Conservation (phyloP, 2,797 vertebrate species). For the Remorina albescens region DNA sequence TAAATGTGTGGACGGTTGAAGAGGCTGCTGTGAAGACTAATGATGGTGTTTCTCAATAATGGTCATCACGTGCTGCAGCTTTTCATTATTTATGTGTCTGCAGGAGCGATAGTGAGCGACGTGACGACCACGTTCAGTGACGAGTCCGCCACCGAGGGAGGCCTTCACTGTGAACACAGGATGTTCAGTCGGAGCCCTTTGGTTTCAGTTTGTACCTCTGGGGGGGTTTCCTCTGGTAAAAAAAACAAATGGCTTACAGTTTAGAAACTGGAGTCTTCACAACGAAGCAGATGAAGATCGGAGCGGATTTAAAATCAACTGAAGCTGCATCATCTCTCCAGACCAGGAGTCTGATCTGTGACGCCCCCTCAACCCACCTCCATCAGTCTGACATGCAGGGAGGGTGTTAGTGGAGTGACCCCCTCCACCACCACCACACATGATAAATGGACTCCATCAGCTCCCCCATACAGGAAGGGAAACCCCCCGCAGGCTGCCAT, state of each 20-base stretch:
- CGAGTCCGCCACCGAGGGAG: too few species aligned
- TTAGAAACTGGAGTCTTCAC: too few species aligned
- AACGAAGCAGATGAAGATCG: too few species aligned
- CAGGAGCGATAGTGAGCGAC: constrained; percentile 5
- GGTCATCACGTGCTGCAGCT: constrained; percentile 10
- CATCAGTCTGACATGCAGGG: constrained; percentile 23
- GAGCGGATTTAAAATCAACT: too few species aligned
- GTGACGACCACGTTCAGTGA: too few species aligned
- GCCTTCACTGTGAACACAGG: neutral
- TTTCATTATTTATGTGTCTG: constrained; percentile 6
- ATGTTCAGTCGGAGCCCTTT: neutral
- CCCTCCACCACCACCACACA: neutral
- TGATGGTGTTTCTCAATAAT: constrained; percentile 51
- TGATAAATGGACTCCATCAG: constrained; percentile 62
- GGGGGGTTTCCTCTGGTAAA: too few species aligned
- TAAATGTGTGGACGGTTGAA: constrained; percentile 21
- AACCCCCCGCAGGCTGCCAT: constrained; percentile 44
- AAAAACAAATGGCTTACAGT: too few species aligned
- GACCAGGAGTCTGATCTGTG: too few species aligned
- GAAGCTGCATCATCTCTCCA: neutral
- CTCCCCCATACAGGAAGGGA: constrained; percentile 25
- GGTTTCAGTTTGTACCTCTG: too few species aligned
- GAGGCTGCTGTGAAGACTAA: constrained; percentile 16
- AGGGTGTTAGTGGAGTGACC: constrained; percentile 1
- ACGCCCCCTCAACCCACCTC: too few species aligned